Base-by-base conservation (phyloP, 92 coral and sea anemone species). In the Porites lobata region DNA sequence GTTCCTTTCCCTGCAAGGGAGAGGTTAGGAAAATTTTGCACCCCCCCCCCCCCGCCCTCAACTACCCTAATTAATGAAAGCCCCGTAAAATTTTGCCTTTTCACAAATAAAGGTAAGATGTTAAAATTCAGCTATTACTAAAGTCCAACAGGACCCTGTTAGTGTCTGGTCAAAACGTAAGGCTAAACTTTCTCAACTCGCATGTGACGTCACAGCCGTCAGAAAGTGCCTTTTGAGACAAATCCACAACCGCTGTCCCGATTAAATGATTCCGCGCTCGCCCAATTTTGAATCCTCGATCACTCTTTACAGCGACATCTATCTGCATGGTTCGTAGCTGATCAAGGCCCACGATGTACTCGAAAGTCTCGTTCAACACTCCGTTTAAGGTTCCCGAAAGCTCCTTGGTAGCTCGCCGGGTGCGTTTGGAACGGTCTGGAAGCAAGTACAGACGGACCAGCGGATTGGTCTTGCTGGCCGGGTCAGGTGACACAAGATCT, bases 381-480 rank as follows among this genome's bases (percentile, higher is more conserved):
- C 95, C 96, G 24, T 88, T 72, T 20, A 88, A 72, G 9, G 93
- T 90, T 0, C 97, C 98, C 17, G 90, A 93, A 54, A 93, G 85
- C 62, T 90, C 78, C 64, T 90, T 86, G 17, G 99, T 93, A 38
- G 89, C 91, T 17, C 98, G 96, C 56, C 99, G 92, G 21, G 96
- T 92, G 79, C 95, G 95, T 94, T 96, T 96, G 81, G 97, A 92
- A 74, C 97, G 96, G 77, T 95, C 98, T 26, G 99, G 99, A n/a
- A 96, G 80, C 84, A 96, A 86, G 88, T 96, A 96, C 89, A 96
- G 79, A 63, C 99, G 93, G 64, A 96, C 98, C 75, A 95, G 93
- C 63, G 99, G 99, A 90, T 94, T 95, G 67, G 97, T 95, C 94
- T 94, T 95, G 86, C 61, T 74, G 32, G 94, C 87, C 20, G 97